These are phyloP conservation scores for Pseudochaenichthys georgianus DNA, from an alignment of 2,797 vertebrate species.

Conservation along the genomic window DNA sequence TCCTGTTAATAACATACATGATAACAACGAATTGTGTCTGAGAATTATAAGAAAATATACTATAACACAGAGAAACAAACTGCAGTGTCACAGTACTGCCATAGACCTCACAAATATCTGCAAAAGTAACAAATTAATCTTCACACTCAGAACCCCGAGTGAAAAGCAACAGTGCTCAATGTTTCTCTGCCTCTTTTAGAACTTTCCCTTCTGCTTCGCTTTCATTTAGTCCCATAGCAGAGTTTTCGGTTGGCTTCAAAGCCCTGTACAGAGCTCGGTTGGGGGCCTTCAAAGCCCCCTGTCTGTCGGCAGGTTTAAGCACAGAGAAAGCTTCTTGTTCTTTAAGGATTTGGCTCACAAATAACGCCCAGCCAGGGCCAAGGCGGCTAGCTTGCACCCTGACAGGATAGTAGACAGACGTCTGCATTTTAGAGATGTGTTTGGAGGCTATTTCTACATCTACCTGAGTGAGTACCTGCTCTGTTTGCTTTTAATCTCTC, in stretches of 20 bases:
- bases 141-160: conserved; percentile 42
- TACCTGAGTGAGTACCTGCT: conserved; percentile 78
- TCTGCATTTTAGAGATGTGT: conserved; percentile 72
- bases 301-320: conserved; percentile 89
- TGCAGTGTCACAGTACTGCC: conserved; percentile 18
- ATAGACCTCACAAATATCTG: conserved; percentile 28
- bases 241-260: conserved; percentile 88
- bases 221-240: conserved; percentile 81
- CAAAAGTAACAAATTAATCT: conserved; percentile 42
- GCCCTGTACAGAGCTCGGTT: conserved; percentile 86
- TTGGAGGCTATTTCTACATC: conserved; percentile 65
- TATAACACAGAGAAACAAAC: conserved; percentile 5
- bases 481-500: conserved; percentile 52
- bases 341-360: conserved; percentile 88
- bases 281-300: conserved; percentile 90
- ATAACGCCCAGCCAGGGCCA: conserved; percentile 82
- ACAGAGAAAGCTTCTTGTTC: conserved; percentile 88
- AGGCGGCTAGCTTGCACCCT: conserved; percentile 74
- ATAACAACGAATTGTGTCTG: background rate
- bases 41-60: background rate
- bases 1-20: background rate
- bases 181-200: conserved; percentile 62
- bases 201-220: conserved; percentile 74
- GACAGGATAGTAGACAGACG: conserved; percentile 70
- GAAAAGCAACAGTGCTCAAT: conserved; percentile 51